phyloP scores from a whole-genome alignment of 2,888 invertebrate genomes.

The Thera britannica region DNA sequence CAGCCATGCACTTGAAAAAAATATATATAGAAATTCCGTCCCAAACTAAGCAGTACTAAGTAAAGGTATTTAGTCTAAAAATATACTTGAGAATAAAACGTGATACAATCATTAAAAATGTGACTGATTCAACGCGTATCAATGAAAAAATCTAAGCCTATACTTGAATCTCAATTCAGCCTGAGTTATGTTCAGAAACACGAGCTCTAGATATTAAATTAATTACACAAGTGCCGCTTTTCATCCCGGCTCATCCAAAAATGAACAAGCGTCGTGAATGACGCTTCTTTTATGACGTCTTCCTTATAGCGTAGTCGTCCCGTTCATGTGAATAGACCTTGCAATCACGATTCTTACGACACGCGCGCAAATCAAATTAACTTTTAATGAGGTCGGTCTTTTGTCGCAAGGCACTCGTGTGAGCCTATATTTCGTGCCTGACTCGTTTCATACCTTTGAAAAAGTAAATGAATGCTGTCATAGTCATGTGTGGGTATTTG shows the following conservation, averaged over 20 bases:
- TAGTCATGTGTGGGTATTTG: neutral
- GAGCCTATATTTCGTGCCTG: conserved; percentile 23
- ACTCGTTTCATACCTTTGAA: conserved; percentile 19
- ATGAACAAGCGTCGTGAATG: conserved; percentile 17
- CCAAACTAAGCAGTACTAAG: too few relatives aligned
- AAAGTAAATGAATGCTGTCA: conserved; percentile 16
- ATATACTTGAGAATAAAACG: too few relatives aligned
- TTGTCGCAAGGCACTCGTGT: conserved; percentile 32
- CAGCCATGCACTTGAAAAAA: too few relatives aligned
- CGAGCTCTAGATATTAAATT: conserved; percentile 3
- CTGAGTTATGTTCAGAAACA: neutral
- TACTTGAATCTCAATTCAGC: neutral
- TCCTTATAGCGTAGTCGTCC: conserved; percentile 12
- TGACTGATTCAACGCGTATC: neutral
- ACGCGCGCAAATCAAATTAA: conserved; percentile 41
- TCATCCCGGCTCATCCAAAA: conserved; percentile 19
- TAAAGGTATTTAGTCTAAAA: too few relatives aligned
- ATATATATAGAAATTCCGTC: too few relatives aligned
- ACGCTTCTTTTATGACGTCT: conserved; percentile 23
- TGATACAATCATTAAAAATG: neutral
- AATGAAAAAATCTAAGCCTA: neutral
- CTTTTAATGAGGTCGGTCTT: conserved; percentile 43
- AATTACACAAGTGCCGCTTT: conserved; percentile 21
- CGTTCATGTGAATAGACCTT: conserved; percentile 27
- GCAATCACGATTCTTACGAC: conserved; percentile 32